Conservation (phyloP, 2,888 invertebrate genomes). For the Pristionchus entomophagus region DNA sequence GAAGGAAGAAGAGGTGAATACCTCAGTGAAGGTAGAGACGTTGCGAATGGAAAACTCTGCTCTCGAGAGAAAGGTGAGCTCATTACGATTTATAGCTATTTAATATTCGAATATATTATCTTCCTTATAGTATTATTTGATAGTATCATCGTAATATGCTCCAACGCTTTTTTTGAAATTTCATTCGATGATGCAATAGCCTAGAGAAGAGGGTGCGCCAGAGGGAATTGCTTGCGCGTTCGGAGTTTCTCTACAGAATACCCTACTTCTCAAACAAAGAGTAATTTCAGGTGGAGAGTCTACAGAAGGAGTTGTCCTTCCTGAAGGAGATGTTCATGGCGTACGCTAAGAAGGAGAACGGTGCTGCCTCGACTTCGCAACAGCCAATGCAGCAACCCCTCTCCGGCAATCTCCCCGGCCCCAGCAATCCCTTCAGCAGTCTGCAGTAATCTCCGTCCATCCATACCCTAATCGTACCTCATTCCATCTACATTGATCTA, state of each 20-base stretch:
- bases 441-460: neutral
- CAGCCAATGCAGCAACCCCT: neutral
- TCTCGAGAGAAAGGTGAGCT: conserved; percentile 68
- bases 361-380: neutral
- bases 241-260: no score
- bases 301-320: conserved; percentile 72
- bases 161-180: neutral
- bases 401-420: neutral
- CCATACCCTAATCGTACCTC: neutral
- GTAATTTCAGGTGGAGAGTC: conserved; percentile 66
- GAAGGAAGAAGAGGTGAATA: conserved; percentile 73
- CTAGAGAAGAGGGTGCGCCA: neutral
- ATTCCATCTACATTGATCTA: conserved; percentile 6
- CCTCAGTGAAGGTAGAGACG: conserved; percentile 69
- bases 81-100: no score
- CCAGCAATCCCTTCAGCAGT: neutral
- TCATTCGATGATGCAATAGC: conserved; percentile 11
- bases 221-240: no score
- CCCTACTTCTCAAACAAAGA: neutral
- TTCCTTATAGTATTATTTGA: no score
- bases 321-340: conserved; percentile 75
- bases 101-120: no score
- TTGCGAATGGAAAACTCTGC: conserved; percentile 72
- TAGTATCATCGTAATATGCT: no score
- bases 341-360: conserved; percentile 61